Conservation (phyloP, 2,888 invertebrate species). For the Acanthosepion pharaonis region DNA sequence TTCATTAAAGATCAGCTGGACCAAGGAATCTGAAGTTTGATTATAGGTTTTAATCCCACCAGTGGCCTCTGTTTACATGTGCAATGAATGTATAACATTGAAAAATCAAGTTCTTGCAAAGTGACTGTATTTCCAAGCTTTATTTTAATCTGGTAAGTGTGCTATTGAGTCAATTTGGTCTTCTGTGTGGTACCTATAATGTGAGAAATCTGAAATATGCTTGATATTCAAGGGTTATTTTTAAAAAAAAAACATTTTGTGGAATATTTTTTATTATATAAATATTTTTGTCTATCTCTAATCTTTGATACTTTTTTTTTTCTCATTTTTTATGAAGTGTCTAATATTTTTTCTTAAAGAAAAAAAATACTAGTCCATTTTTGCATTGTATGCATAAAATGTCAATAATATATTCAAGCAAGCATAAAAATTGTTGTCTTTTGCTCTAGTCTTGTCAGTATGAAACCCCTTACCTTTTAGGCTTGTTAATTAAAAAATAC, state of each 20-base stretch:
- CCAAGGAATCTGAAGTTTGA: background rate
- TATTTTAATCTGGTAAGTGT: background rate
- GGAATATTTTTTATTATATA: constrained; percentile 3
- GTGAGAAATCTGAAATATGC: background rate
- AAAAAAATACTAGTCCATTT: background rate
- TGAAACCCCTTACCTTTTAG: background rate
- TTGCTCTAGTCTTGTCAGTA: background rate
- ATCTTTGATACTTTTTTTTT: background rate
- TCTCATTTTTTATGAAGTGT: constrained; percentile 14
- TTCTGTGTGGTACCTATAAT: constrained; percentile 33
- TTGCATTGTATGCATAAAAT: constrained; percentile 33
- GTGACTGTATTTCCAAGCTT: constrained; percentile 33
- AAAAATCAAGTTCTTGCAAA: background rate
- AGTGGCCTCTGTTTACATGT: background rate
- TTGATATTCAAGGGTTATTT: constrained; percentile 33
- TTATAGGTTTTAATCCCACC: background rate
- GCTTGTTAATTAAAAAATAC: no score
- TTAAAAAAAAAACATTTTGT: background rate
- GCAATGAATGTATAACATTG: background rate
- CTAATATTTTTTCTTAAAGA: background rate
- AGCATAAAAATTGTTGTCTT: background rate
- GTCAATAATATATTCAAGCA: background rate
- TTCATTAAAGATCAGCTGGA: background rate
- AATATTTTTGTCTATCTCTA: background rate
- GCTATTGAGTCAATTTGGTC: background rate